These are phyloP conservation scores for Melangyna quadrimaculata DNA, from an alignment of 2,888 invertebrate genomes.

Conservation along the genomic window DNA sequence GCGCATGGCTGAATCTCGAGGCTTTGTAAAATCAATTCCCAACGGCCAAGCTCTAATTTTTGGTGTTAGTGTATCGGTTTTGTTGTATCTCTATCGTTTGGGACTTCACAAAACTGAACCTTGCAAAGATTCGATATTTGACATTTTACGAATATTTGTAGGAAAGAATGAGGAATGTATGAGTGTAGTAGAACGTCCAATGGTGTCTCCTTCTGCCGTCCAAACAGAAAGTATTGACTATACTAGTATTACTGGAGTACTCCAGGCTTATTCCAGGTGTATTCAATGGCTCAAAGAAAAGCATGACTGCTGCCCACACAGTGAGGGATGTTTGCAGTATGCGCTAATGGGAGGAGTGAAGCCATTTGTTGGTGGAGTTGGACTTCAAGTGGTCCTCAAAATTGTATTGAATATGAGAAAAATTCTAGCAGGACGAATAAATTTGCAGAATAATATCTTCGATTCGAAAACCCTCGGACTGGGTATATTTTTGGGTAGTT, in stretches of 20 bases:
- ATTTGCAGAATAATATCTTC: constrained; percentile 82
- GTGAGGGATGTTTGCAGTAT: constrained; percentile 84
- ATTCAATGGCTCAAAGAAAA: constrained; percentile 81
- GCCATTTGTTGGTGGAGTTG: constrained; percentile 85
- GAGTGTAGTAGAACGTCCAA: background rate
- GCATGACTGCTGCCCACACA: constrained; percentile 83
- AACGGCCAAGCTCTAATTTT: constrained; percentile 87
- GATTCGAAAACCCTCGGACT: constrained; percentile 83
- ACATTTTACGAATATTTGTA: constrained; percentile 84
- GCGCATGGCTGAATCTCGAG: constrained; percentile 86
- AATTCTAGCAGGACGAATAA: constrained; percentile 82
- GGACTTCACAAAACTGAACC: constrained; percentile 81
- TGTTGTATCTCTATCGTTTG: constrained; percentile 84
- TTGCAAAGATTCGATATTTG: constrained; percentile 83
- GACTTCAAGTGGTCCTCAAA: constrained; percentile 84
- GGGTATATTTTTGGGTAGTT: constrained; percentile 87
- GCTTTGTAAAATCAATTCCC: constrained; percentile 84
- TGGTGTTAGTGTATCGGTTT: constrained; percentile 83
- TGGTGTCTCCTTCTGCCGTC: constrained; percentile 20
- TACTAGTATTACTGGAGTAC: constrained; percentile 74
- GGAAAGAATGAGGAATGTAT: constrained; percentile 84
- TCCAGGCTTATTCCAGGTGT: constrained; percentile 76
- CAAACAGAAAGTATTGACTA: constrained; percentile 59
- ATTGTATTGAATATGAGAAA: constrained; percentile 83
- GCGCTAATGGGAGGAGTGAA: constrained; percentile 82